Base-by-base conservation (phyloP, 2,888 invertebrate species). In the Ecliptopera silaceata region DNA sequence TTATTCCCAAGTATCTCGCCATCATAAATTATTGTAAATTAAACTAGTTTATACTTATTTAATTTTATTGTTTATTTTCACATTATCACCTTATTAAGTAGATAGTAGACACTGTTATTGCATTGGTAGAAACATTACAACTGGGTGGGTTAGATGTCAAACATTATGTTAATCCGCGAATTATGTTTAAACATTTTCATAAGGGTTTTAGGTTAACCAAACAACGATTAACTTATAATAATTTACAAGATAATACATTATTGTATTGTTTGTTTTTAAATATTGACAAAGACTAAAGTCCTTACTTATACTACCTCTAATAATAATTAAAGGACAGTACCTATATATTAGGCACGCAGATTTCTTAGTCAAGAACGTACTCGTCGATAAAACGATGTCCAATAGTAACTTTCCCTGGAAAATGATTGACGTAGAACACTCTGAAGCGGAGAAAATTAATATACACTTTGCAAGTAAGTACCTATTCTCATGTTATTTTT, bases 1-100 rank as follows among this genome's bases (percentile, higher is more conserved):
- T 59, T 62, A 61, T 62, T 60, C 44, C 17, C 46, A 60, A 51
- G 51, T 76, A 73, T 69, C 61, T 68, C 70, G 62, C 56, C 63
- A 63, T 72, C 38, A 56, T 54, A 55, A 50, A 55, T 59, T 59
- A 59, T 55, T 56, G 41, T 34, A 47, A 41, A 41, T n/a, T 52
- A 56, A 11, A 51, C 55, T 6, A 44, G 20, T 46, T 15, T 26
- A 15, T 34, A 50, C 10, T 39, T n/a, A n/a, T n/a, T 34, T 46
- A 6, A n/a, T 29, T 15, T 15, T 5, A 15, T 26, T 52, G n/a
- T 51, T 53, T 53, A 36, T 41, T 41, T 47, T 32, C 32, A 26
- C 3, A 11, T 31, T 6, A 17, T 31, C 11, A 20, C 29, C 10
- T 11, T n/a, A 10, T 29, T 3, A 18, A n/a, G n/a, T n/a, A n/a